These are phyloP conservation scores for Aplysina aerophoba DNA, from an alignment of 37 sponge, comb jelly and placozoan species.

Conservation along the genomic window DNA sequence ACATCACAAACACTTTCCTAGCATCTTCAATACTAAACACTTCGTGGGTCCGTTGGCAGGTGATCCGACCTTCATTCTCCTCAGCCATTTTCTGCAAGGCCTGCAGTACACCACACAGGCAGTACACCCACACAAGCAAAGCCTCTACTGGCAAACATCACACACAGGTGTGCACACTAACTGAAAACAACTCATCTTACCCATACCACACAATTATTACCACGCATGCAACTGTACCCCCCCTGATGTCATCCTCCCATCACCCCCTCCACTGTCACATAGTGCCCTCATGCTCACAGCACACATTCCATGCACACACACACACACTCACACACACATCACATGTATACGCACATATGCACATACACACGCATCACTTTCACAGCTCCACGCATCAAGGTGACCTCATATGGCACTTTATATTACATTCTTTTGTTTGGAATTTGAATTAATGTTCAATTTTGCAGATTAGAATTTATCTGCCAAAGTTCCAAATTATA, in stretches of 20 bases:
- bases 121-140: background rate
- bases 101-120: constrained; percentile 30
- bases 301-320: constrained; percentile 19
- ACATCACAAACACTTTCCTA: constrained; percentile 97
- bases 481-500: too few relatives aligned
- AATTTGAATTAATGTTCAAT: too few relatives aligned
- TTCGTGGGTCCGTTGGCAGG: constrained; percentile 87
- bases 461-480: too few relatives aligned
- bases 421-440: too few relatives aligned
- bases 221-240: background rate
- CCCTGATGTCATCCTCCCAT: background rate
- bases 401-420: too few relatives aligned
- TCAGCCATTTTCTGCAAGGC: constrained; percentile 66
- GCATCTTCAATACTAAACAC: constrained; percentile 67
- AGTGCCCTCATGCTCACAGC: constrained; percentile 12
- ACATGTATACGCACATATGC: constrained; percentile 3
- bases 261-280: background rate
- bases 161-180: background rate
- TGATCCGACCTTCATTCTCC: constrained; percentile 69
- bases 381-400: too few relatives aligned
- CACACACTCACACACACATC: constrained; percentile 30
- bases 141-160: background rate
- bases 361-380: background rate
- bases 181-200: too few relatives aligned
- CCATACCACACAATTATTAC: too few relatives aligned